Base-by-base conservation (phyloP, 2,113 vertebrate species). In the Asarcornis scutulata region DNA sequence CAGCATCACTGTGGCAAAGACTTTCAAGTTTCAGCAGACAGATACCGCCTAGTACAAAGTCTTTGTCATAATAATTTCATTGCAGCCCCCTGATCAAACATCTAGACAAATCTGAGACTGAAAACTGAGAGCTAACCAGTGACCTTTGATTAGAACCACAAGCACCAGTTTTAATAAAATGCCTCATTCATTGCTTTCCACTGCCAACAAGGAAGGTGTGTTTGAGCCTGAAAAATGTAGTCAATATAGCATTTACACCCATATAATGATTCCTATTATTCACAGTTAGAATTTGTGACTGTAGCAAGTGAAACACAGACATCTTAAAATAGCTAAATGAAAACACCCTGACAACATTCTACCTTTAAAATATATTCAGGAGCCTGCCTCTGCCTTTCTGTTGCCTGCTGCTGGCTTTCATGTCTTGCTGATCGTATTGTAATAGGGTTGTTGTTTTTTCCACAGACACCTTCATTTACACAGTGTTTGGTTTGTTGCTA, bases 11-110 rank as follows among this genome's bases (percentile, higher is more conserved):
- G 95, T 96, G 94, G 96, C 94, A 96, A 98, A 98, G 97, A 98
- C 98, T 98, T 98, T 98, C 97, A 98, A 98, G 97, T 98, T 98
- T 88, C 95, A 97, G 95, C 96, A 98, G 97, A 98, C 97, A 98
- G 97, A 98, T 97, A 98, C 96, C 97, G 97, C 95, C 97, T 97
- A 97, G 97, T 97, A 98, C 98, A 98, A 98, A 98, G 98, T 97
- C 98, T 98, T 98, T 97, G 97, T 97, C 97, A 97, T 97, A 97
- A 97, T 98, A 97, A 98, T 98, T 98, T 98, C 96, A 80, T 97
- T 98, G 97, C 97, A 96, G 89, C 74, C 96, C 97, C 96, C 97
- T 98, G 97, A 98, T 98, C 98, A 98, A 98, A 98, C 97, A 97
- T 97, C 96, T 89, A 97, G 96, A 97, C 97, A 98, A 98, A 98